These are phyloP conservation scores for Chelmon rostratus DNA, from an alignment of 2,797 vertebrate genomes.

Conservation along the genomic window DNA sequence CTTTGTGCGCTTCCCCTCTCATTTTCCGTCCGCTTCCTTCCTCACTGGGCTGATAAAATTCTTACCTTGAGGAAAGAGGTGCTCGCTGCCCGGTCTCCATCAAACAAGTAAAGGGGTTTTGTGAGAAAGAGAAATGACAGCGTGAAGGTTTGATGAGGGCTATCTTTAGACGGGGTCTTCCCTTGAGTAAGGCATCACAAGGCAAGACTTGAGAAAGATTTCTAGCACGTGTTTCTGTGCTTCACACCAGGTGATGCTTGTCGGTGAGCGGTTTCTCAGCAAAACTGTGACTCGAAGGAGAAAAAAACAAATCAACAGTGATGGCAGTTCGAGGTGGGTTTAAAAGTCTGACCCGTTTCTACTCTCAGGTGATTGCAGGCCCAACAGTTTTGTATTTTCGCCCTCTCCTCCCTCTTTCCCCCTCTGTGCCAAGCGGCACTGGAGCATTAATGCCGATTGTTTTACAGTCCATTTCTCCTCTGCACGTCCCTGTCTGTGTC, in stretches of 20 bases:
- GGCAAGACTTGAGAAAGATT: slow-evolving; percentile 9
- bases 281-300: not conserved
- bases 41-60: slow-evolving; percentile 50
- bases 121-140: not conserved
- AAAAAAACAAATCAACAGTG: not conserved
- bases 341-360: slow-evolving; percentile 5
- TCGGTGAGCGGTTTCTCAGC: not conserved
- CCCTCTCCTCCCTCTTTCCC: slow-evolving; percentile 21
- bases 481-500: slow-evolving; percentile 44
- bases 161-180: slow-evolving; percentile 2
- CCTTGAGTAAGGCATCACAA: not conserved
- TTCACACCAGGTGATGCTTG: slow-evolving; percentile 11
- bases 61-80: slow-evolving; percentile 60
- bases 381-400: slow-evolving; percentile 29
- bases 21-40: slow-evolving; percentile 70
- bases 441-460: slow-evolving; percentile 60
- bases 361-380: slow-evolving; percentile 19
- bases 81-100: slow-evolving; percentile 6
- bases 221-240: not conserved
- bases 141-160: slow-evolving; percentile 3
- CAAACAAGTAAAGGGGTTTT: slow-evolving; percentile 13
- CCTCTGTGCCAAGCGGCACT: slow-evolving; percentile 43
- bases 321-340: slow-evolving; percentile 3
- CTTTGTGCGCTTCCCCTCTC: slow-evolving; percentile 65
- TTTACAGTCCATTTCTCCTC: slow-evolving; percentile 75